phyloP scores from a whole-genome alignment of 2,797 vertebrate species.

The Podargus strigoides region DNA sequence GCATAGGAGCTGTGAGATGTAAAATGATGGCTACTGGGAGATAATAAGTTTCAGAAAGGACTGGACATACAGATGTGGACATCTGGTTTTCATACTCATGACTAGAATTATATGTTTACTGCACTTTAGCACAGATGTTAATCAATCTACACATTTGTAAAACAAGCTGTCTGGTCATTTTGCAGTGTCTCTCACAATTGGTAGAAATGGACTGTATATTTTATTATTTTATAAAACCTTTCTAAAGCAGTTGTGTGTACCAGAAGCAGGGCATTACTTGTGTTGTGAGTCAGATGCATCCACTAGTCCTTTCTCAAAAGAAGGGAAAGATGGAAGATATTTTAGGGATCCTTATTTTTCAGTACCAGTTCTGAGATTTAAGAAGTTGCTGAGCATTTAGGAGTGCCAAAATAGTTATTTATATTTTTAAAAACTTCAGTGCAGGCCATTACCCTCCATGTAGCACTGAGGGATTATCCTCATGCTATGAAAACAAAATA shows the following conservation, averaged over 20 bases:
- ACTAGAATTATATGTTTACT: neutral
- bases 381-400: neutral
- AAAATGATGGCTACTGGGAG: neutral
- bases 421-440: neutral
- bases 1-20: neutral
- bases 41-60: neutral
- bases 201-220: neutral
- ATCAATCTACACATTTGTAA: neutral
- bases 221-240: neutral
- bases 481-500: neutral
- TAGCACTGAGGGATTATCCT: neutral
- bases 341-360: neutral
- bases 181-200: neutral
- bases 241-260: neutral
- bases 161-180: neutral
- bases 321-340: neutral
- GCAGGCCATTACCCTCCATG: neutral
- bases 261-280: neutral
- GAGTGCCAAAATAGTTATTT: neutral
- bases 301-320: neutral
- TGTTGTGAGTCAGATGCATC: neutral
- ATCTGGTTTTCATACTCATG: neutral
- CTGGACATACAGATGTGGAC: neutral
- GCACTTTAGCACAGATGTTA: neutral
- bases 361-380: neutral